phyloP scores from a whole-genome alignment of 2,888 invertebrate genomes.

The Brachyptera putata region DNA sequence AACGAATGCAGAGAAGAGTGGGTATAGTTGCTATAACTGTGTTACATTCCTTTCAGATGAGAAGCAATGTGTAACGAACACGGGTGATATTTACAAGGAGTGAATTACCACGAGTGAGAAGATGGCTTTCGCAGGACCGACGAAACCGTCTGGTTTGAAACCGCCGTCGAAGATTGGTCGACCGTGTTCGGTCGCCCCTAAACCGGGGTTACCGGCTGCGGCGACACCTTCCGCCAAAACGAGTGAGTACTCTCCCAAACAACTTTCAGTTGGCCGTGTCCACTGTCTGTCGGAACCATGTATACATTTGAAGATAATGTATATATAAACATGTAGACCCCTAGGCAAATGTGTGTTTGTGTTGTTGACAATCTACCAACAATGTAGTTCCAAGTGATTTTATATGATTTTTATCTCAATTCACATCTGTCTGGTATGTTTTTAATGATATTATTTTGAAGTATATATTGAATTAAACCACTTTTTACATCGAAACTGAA shows the following conservation, averaged over 20 bases:
- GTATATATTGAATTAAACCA: too few relatives aligned
- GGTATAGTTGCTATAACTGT: neutral
- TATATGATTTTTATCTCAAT: too few relatives aligned
- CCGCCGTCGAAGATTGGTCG: slow-evolving; percentile 65
- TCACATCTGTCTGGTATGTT: too few relatives aligned
- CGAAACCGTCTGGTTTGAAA: slow-evolving; percentile 59
- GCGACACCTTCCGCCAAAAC: slow-evolving; percentile 44
- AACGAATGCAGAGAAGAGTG: neutral
- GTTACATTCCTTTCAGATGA: slow-evolving; percentile 3
- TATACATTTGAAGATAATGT: too few relatives aligned
- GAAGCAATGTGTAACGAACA: neutral
- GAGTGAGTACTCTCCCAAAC: slow-evolving; percentile 41
- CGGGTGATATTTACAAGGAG: neutral
- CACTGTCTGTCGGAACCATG: neutral
- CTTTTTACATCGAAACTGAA: too few relatives aligned
- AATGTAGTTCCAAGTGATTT: too few relatives aligned
- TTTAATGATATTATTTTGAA: too few relatives aligned
- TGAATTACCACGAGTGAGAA: neutral
- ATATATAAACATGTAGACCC: too few relatives aligned
- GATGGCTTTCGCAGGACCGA: neutral
- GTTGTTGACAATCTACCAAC: too few relatives aligned
- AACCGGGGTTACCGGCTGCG: slow-evolving; percentile 62
- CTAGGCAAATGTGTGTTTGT: too few relatives aligned
- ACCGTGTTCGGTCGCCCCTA: slow-evolving; percentile 59
- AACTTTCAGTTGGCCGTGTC: neutral